These are phyloP conservation scores for Drosophila recens DNA, from an alignment of 2,888 invertebrate genomes.

Conservation along the genomic window DNA sequence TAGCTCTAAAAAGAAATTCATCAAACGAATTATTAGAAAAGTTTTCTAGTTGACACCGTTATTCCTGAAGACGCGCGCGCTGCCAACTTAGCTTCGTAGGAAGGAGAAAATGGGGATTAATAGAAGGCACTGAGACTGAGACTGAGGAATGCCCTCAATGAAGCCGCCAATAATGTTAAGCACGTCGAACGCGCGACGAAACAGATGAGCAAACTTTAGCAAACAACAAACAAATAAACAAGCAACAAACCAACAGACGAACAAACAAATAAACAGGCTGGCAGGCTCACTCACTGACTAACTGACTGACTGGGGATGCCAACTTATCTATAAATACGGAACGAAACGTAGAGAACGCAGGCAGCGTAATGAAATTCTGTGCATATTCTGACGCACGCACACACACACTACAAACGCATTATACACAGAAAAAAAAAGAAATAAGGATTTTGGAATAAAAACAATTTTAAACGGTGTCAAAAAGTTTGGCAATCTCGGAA, in stretches of 20 bases:
- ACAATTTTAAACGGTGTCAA: too few species aligned
- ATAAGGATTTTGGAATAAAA: too few species aligned
- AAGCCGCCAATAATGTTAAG: slow-evolving; percentile 56
- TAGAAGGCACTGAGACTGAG: background rate
- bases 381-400: slow-evolving; percentile 68
- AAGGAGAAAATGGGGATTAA: background rate
- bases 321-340: slow-evolving; percentile 70
- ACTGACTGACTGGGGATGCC: slow-evolving; percentile 38
- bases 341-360: slow-evolving; percentile 21
- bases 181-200: slow-evolving; percentile 69
- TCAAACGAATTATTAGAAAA: slow-evolving; percentile 74
- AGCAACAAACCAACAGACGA: slow-evolving; percentile 37
- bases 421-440: background rate
- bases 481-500: too few species aligned
- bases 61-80: slow-evolving; percentile 38
- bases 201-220: slow-evolving; percentile 75
- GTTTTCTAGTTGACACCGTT: slow-evolving; percentile 69
- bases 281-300: background rate
- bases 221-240: slow-evolving; percentile 60
- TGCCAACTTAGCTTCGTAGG: slow-evolving; percentile 26
- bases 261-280: slow-evolving; percentile 33
- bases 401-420: slow-evolving; percentile 9
- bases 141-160: background rate
- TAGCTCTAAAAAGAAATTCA: slow-evolving; percentile 50
- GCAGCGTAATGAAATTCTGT: slow-evolving; percentile 75